phyloP scores from a whole-genome alignment of 2,888 invertebrate species.

The Mamestra brassicae region DNA sequence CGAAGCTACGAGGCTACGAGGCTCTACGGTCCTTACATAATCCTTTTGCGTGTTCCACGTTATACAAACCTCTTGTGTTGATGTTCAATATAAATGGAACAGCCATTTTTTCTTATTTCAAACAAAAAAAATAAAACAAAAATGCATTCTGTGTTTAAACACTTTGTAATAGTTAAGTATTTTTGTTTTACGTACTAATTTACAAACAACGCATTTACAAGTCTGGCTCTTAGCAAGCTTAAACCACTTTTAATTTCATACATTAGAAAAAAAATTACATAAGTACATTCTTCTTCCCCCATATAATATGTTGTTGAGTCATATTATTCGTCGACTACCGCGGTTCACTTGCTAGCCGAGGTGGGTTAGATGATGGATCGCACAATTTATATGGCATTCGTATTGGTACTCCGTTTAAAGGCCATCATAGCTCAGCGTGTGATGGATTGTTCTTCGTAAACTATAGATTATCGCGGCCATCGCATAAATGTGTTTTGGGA shows the following conservation, averaged over 20 bases:
- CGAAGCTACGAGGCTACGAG: slow-evolving; percentile 4
- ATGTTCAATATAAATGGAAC: not conserved
- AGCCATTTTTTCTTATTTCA: not conserved
- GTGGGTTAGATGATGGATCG: slow-evolving; percentile 63
- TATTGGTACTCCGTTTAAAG: slow-evolving; percentile 71
- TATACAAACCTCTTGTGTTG: too few species aligned
- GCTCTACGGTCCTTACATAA: slow-evolving; percentile 5
- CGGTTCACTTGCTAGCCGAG: slow-evolving; percentile 54
- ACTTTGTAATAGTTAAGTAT: not conserved
- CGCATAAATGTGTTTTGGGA: slow-evolving; percentile 13
- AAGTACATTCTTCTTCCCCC: too few species aligned
- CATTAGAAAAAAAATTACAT: not conserved
- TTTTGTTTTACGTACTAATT: not conserved
- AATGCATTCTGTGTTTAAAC: not conserved
- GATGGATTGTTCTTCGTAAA: slow-evolving; percentile 73
- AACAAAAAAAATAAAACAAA: not conserved
- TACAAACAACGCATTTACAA: not conserved
- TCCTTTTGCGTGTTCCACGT: not conserved
- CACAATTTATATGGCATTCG: slow-evolving; percentile 67
- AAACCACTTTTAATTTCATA: not conserved
- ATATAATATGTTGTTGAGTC: slow-evolving; percentile 21
- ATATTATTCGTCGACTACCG: slow-evolving; percentile 26
- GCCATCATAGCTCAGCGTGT: slow-evolving; percentile 71
- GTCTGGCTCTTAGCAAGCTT: not conserved
- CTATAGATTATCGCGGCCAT: slow-evolving; percentile 34